A percentile compares a stretch with the other conserved stretches of the same genome.
These are phyloP conservation scores for Calcarius ornatus DNA, from an alignment of 2,113 vertebrate genomes.

Conservation along the genomic window DNA sequence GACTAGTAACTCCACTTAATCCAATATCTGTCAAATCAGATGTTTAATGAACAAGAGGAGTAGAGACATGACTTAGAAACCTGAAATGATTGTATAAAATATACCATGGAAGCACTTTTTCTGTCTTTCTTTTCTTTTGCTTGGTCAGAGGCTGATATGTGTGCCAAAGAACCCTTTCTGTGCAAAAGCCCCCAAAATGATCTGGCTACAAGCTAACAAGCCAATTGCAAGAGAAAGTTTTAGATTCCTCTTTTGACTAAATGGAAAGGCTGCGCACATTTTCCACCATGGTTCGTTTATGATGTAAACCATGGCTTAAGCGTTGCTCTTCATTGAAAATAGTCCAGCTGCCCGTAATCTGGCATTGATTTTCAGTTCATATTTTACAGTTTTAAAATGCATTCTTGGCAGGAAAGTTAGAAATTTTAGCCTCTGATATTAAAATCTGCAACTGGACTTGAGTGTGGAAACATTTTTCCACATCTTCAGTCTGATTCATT, in stretches of 20 bases:
- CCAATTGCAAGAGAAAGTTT: neutral
- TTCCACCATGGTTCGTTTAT: neutral
- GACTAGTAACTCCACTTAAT: neutral
- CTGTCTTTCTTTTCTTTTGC: neutral
- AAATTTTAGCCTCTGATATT: neutral
- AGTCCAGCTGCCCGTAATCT: neutral
- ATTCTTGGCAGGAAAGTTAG: neutral
- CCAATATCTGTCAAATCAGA: neutral
- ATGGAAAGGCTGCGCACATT: neutral
- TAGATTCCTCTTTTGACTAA: neutral
- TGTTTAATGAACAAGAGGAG: neutral
- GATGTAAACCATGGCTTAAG: neutral
- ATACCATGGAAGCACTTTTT: accelerated
- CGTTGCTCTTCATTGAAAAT: neutral
- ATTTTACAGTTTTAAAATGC: conserved; percentile 25
- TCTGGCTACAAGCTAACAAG: neutral
- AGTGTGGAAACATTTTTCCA: conserved; percentile 1
- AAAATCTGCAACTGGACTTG: conserved; percentile 1
- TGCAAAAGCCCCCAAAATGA: neutral
- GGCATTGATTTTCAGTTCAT: conserved; percentile 7
- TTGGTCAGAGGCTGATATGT: neutral
- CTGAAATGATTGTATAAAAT: neutral
- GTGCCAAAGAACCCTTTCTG: neutral
- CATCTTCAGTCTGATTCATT: neutral
- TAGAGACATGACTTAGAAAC: neutral